Evolutionary conservation across 1,140 invertebrate genomes (phyloP), one percentile per base, ranked within the genome.

Genomic region (Cataglyphis hispanica): DNA sequence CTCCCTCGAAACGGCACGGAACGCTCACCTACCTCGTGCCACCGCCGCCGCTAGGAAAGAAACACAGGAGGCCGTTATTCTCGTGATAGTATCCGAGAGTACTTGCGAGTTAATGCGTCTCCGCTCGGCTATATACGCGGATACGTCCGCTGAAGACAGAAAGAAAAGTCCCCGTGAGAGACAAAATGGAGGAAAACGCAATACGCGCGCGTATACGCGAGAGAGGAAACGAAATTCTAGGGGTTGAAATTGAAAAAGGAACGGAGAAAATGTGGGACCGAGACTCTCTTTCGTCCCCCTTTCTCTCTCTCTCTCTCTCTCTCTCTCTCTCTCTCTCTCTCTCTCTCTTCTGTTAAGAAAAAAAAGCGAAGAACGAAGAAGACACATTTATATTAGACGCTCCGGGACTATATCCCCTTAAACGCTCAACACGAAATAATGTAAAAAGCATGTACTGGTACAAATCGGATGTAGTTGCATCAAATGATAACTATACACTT

Each of bases 21-120:
- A 25, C 53, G 63, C 50, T 69, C 50, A 67, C 61, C 16, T 72
- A n/a, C 72, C 61, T 19, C 43, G 6, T 61, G 16, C 46, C 43
- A 46, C 43, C 43, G 34, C 56, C 60, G 84, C 60, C 84, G 63
- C 60, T 37, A 34, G 61, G 40, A 85, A 87, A 86, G 86, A 76
- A 74, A 78, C 56, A 56, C 66, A 58, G 66, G 66, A 43, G 86
- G 69, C 74, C 63, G 83, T 87, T 77, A 85, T 85, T 72, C 75
- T 78, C 60, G 19, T 58, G 64, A 85, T 40, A 66, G 46, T 77
- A 77, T 76, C 72, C 83, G 58, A 87, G 86, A 87, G 74, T 75
- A 80, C 86, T 77, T 76, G 74, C 72, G 74, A 85, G 83, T 85
- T 78, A 78, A 85, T 78, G 83, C 60, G 83, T 85, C 74, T 85